Evolutionary conservation across 2,797 vertebrate genomes (phyloP), one percentile per base, ranked within the genome.

Genomic region (Sebastes kiyomatsui): DNA sequence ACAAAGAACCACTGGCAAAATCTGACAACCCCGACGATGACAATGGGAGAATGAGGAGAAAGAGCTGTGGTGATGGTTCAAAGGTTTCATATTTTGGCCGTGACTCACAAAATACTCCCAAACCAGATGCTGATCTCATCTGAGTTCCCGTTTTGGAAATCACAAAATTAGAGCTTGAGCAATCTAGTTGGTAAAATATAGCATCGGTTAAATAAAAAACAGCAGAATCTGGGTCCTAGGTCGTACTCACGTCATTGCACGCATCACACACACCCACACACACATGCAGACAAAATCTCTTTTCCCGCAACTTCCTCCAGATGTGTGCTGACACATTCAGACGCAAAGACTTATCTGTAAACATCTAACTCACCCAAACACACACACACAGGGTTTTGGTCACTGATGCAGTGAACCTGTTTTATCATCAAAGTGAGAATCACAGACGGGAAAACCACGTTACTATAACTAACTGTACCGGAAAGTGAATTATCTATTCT

Each of bases 301-400:
- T 7, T 32, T 54, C 11, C 54, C 33, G 1, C 49, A 83, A 73
- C 72, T 73, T 82, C 86, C 81, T 86, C 83, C 81, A 76, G 73
- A 88, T 68, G 70, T 55, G 28, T 49, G 33, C 3, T 4, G 25
- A 49, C 59, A 68, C 14, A 33, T 2, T 2, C 7, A 56, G 4
- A 38, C 30, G 62, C 20, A 46, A 22, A 23, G 2, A 33, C 25
- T 54, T 7, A 11, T 6, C 49, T n/a, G 14, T 35, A 33, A 69
- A 54, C 66, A 35, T 68, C 6, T 28, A 33, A 18, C 27, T 33
- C 11, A 25, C 54, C 13, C 42, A 7, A 11, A 49, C 27, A 25
- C 6, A 54, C 35, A 23, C 27, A 67, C 58, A 80, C 83, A 55
- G 72, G 79, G 13, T 42, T 80, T 58, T 71, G 35, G 18, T 69